These are phyloP conservation scores for Brachyistius frenatus DNA, from an alignment of 2,113 vertebrate genomes.

Conservation along the genomic window DNA sequence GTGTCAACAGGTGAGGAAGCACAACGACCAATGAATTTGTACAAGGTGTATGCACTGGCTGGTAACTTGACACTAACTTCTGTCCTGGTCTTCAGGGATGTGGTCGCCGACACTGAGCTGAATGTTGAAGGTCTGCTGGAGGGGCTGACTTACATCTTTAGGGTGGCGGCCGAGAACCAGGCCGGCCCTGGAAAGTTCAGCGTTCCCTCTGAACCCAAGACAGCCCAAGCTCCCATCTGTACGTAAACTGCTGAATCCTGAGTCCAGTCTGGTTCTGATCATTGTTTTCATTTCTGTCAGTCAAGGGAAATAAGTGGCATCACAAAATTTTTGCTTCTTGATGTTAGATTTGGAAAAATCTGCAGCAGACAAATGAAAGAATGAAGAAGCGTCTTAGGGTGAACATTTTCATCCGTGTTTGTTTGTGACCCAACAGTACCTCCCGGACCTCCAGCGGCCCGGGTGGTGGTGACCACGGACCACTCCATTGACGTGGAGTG, in stretches of 20 bases:
- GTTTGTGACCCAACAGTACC: constrained; percentile 83
- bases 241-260: constrained; percentile 72
- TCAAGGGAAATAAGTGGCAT: too few species aligned
- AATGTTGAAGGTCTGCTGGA: constrained; percentile 92
- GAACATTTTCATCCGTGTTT: background rate
- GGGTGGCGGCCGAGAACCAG: constrained; percentile 97
- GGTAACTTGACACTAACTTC: background rate
- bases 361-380: background rate
- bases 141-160: constrained; percentile 96
- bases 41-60: too few species aligned
- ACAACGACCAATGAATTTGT: background rate
- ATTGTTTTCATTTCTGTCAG: background rate
- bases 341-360: too few species aligned
- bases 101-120: constrained; percentile 81
- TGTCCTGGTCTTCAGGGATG: constrained; percentile 52
- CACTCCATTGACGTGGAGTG: constrained; percentile 94
- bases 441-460: constrained; percentile 92
- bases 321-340: too few species aligned
- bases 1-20: constrained; percentile 88
- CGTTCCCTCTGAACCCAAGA: constrained; percentile 93
- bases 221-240: constrained; percentile 91
- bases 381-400: too few species aligned
- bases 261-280: background rate
- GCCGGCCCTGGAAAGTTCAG: constrained; percentile 97
- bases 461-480: constrained; percentile 87